A percentile compares a stretch with the other conserved stretches of the same genome.
Evolutionary conservation across 2,113 vertebrate species (phyloP).

Genomic region (Proterorhinus semilunaris): DNA sequence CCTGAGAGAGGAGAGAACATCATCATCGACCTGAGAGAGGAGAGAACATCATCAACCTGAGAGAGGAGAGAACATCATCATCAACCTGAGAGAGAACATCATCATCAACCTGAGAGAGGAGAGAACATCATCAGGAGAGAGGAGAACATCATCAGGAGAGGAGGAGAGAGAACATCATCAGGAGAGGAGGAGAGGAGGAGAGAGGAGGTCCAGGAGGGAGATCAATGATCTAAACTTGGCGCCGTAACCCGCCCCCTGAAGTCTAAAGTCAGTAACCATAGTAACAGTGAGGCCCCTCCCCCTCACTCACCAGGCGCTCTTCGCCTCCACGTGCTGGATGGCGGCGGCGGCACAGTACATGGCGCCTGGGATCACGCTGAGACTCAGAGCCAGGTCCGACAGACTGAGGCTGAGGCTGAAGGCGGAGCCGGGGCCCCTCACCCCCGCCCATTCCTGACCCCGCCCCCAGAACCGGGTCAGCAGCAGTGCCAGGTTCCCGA

Average conservation of each 20-base stretch:
- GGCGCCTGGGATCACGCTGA: constrained; percentile 58
- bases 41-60: too few relatives aligned
- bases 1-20: too few relatives aligned
- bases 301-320: background rate
- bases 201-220: background rate
- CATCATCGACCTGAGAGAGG: too few relatives aligned
- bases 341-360: constrained; percentile 60
- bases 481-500: constrained; percentile 57
- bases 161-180: background rate
- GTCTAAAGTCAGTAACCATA: too few relatives aligned
- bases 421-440: constrained; percentile 37
- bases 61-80: too few relatives aligned
- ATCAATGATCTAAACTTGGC: too few relatives aligned
- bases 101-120: too few relatives aligned
- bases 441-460: constrained; percentile 50
- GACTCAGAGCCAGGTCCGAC: constrained; percentile 73
- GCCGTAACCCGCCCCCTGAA: too few relatives aligned
- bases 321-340: background rate
- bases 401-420: constrained; percentile 68
- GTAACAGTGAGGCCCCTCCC: too few relatives aligned
- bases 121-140: too few relatives aligned
- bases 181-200: background rate
- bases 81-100: too few relatives aligned
- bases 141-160: constrained; percentile 46
- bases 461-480: constrained; percentile 65